Evolutionary conservation across 2,113 vertebrate genomes (phyloP), one percentile per base, ranked within the genome.

Genomic region (Gopherus flavomarginatus): DNA sequence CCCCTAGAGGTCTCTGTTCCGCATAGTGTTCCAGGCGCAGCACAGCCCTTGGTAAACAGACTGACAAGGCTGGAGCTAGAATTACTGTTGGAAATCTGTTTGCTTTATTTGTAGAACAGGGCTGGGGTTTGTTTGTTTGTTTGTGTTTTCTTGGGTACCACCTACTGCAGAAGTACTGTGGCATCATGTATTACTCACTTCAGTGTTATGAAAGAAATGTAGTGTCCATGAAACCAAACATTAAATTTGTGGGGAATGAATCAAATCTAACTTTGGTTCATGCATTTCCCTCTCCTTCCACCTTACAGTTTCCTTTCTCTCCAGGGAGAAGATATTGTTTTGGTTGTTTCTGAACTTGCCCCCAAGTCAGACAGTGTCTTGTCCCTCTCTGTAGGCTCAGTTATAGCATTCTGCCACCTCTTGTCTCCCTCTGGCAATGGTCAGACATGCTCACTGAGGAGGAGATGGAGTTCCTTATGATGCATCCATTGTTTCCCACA

Each of bases 311-410:
- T 49, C 50, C 14, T 85, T 38, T 88, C 11, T 29, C 24, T 83
- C 0, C 0, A 0, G 29, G 31, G 19, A 65, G 8, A 8, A 17
- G 11, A 69, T 62, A 56, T 1, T 0, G 26, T 5, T 38, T 88
- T 1, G 11, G 69, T 47, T 83, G 38, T 44, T 44, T 88, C 62
- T 35, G 17, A 82, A 53, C 52, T 82, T 13, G 21, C n/a, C 11
- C 21, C 80, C 53, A 38, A n/a, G 80, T 29, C 0, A 53, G 88
- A 38, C 53, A 49, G 44, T 54, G 0, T 0, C 82, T 83, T 1
- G 1, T 49, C 5, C 72, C n/a, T 75, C 72, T 75, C 21, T 75
- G 38, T 19, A 11, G 21, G 42, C 38, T 75, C 17, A 35, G n/a
- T 75, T 75, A 4, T 27, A 26, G 11, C 22, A 13, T 44, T 77